These are phyloP conservation scores for Cordilura impudica DNA, from an alignment of 2,888 invertebrate species.

Conservation along the genomic window DNA sequence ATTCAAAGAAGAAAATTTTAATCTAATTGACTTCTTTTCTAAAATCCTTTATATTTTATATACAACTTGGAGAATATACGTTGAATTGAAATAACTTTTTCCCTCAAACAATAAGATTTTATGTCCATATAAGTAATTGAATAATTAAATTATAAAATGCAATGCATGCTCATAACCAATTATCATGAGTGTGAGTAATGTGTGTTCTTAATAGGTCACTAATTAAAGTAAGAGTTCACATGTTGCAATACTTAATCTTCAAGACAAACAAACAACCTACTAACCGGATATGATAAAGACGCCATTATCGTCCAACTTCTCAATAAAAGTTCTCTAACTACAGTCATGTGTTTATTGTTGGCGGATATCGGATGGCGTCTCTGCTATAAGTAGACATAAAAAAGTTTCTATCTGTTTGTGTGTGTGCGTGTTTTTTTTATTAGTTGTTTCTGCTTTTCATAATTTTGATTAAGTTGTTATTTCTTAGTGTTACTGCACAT, in stretches of 20 bases:
- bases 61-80: too few species aligned
- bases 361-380: slow-evolving; percentile 37
- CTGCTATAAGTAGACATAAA: slow-evolving; percentile 13
- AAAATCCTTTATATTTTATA: too few species aligned
- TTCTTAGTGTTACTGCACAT: background rate
- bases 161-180: background rate
- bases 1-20: too few species aligned
- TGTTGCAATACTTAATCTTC: slow-evolving; percentile 19
- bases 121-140: slow-evolving; percentile 20
- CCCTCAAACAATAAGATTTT: background rate
- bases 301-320: slow-evolving; percentile 40
- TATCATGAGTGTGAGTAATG: background rate
- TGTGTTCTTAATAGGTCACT: background rate
- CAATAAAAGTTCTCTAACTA: slow-evolving; percentile 1
- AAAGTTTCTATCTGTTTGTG: background rate
- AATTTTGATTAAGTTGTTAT: slow-evolving; percentile 15
- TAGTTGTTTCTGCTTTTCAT: background rate
- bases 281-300: slow-evolving; percentile 27
- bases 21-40: too few species aligned
- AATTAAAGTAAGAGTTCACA: slow-evolving; percentile 35
- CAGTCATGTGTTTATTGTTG: slow-evolving; percentile 41
- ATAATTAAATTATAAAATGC: slow-evolving; percentile 5
- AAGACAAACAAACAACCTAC: slow-evolving; percentile 8
- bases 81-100: background rate
- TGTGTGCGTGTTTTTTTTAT: background rate